These are phyloP conservation scores for Rhynchotus rufescens DNA, from an alignment of 2,797 vertebrate species.

Conservation along the genomic window DNA sequence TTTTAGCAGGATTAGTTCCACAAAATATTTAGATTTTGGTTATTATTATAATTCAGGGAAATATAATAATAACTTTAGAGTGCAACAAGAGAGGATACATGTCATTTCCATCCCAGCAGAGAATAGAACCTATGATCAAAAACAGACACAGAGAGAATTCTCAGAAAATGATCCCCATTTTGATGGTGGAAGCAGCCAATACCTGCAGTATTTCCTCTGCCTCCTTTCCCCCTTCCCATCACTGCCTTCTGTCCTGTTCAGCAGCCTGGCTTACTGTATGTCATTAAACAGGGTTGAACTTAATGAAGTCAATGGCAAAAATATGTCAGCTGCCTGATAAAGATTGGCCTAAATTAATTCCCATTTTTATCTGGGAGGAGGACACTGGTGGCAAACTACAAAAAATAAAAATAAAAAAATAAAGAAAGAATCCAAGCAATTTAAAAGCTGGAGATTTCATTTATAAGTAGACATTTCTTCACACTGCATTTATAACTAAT, in stretches of 20 bases:
- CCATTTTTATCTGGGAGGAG: not conserved
- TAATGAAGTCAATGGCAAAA: not conserved
- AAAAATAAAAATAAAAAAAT: not conserved
- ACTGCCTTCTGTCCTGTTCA: not conserved
- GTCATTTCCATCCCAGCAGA: not conserved
- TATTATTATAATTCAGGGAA: not conserved
- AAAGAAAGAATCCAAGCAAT: not conserved
- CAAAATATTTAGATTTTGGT: not conserved
- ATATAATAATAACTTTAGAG: not conserved
- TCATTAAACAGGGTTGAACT: not conserved
- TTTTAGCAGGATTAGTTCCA: not conserved
- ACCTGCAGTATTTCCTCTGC: not conserved
- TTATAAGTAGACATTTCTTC: not conserved
- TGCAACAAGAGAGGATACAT: not conserved
- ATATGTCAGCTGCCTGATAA: not conserved
- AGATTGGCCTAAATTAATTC: not conserved
- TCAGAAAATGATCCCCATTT: accelerated
- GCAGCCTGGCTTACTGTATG: not conserved
- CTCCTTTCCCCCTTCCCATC: not conserved
- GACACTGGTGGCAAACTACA: not conserved
- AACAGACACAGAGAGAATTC: not conserved
- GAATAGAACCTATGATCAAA: not conserved
- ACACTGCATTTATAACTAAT: not conserved
- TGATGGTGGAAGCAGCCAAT: accelerated
- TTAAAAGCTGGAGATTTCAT: not conserved